phyloP scores from a whole-genome alignment of 2,797 vertebrate genomes.

The Sebastes flavidus region DNA sequence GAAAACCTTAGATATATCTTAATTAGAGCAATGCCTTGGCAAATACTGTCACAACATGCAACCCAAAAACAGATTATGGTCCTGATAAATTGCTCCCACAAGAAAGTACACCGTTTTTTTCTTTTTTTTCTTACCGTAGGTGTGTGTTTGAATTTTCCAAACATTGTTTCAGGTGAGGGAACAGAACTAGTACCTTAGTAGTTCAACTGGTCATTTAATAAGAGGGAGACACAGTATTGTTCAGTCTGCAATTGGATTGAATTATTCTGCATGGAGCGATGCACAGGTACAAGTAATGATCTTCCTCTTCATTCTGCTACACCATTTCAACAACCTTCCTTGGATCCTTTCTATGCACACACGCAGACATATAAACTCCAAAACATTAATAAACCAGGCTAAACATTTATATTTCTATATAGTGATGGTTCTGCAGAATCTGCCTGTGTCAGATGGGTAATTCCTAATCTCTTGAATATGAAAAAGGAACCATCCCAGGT shows the following conservation, averaged over 20 bases:
- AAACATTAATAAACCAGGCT: not conserved
- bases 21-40: not conserved
- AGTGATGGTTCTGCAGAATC: not conserved
- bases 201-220: not conserved
- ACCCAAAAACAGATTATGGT: not conserved
- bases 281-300: not conserved
- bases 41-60: not conserved
- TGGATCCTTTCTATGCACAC: not conserved
- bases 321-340: not conserved
- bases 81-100: not conserved
- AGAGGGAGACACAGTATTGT: not conserved
- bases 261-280: not conserved
- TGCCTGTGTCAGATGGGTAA: not conserved
- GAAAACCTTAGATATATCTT: not conserved
- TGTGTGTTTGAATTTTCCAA: not conserved
- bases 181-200: not conserved
- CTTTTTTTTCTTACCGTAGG: not conserved
- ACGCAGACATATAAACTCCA: not conserved
- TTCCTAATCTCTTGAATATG: not conserved
- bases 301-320: not conserved
- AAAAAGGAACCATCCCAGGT: not conserved
- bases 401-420: not conserved
- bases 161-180: not conserved
- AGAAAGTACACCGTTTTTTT: not conserved
- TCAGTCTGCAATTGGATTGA: not conserved